Conservation (phyloP, 2,888 invertebrate species). For the Eledone cirrhosa region DNA sequence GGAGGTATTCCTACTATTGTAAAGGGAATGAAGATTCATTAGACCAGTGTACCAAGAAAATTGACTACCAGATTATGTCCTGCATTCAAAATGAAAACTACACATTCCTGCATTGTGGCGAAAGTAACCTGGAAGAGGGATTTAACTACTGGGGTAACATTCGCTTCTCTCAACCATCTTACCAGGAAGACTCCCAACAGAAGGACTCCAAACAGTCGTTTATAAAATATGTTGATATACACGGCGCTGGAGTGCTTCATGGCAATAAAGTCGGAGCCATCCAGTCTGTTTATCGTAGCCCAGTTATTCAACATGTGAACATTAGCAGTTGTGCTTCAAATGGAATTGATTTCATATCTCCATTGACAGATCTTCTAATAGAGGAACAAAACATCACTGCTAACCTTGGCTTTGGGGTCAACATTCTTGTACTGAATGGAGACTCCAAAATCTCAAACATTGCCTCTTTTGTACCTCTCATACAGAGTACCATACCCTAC, state of each 20-base stretch:
- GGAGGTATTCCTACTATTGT: slow-evolving; percentile 63
- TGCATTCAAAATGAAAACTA: slow-evolving; percentile 85
- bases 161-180: slow-evolving; percentile 87
- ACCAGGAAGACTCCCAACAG: slow-evolving; percentile 77
- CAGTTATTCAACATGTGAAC: slow-evolving; percentile 81
- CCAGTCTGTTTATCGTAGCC: slow-evolving; percentile 88
- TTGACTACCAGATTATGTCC: slow-evolving; percentile 79
- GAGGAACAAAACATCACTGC: slow-evolving; percentile 69
- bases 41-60: slow-evolving; percentile 74
- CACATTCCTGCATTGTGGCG: slow-evolving; percentile 91
- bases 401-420: slow-evolving; percentile 89
- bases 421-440: slow-evolving; percentile 88
- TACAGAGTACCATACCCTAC: slow-evolving; percentile 79
- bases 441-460: slow-evolving; percentile 80
- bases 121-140: slow-evolving; percentile 53
- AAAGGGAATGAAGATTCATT: slow-evolving; percentile 66
- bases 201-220: slow-evolving; percentile 75
- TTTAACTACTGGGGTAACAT: slow-evolving; percentile 88
- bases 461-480: slow-evolving; percentile 86
- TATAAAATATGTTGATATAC: slow-evolving; percentile 78
- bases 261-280: slow-evolving; percentile 91
- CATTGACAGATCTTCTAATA: slow-evolving; percentile 76
- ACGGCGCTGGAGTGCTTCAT: slow-evolving; percentile 93
- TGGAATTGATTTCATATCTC: slow-evolving; percentile 90
- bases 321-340: slow-evolving; percentile 87